Evolutionary conservation across 2,797 vertebrate genomes (phyloP), one percentile per base, ranked within the genome.

Genomic region (Acanthornis magna): DNA sequence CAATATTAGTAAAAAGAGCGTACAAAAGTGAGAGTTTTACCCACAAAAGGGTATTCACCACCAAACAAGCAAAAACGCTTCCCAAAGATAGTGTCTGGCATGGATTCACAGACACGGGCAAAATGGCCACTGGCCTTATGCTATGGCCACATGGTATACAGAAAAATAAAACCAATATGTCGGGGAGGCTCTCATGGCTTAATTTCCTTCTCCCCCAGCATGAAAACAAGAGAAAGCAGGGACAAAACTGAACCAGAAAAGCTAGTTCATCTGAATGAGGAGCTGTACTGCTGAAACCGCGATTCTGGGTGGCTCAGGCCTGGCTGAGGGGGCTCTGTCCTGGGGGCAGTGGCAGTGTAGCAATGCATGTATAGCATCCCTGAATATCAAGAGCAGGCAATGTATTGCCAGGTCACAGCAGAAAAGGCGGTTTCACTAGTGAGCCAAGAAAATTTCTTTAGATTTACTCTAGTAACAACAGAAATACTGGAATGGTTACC

Each of bases 301-400:
- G 1, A 38, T n/a, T 42, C 20, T 50, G 21, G 18, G 29, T 3
- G 7, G 51, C 51, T 53, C 11, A 17, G 29, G 29, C 22, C 32
- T 4, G 0, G 1, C 17, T 58, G 17, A 0, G 1, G 61, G 11
- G 9, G 11, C 6, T 26, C 26, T 74, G 21, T 84, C 32, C 11
- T 0, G 0, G 38, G 3, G 9, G 17, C 0, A 0, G 21, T 0
- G 0, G 6, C 26, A 58, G 2, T 34, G 34, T 18, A 22, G 12
- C 18, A 43, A 27, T 11, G 11, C 30, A 45, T 0, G 0, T 42
- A 27, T 19, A 90, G 6, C 51, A 36, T 45, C 20, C 17, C 30
- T 30, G 7, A 71, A 43, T 65, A 65, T 17, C 0, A 0, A 50
- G 11, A 71, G 16, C 10, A 72, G 55, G 76, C 4, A 55, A 32